Evolutionary conservation across 2,797 vertebrate species (phyloP).

Genomic region (Numenius phaeopus): DNA sequence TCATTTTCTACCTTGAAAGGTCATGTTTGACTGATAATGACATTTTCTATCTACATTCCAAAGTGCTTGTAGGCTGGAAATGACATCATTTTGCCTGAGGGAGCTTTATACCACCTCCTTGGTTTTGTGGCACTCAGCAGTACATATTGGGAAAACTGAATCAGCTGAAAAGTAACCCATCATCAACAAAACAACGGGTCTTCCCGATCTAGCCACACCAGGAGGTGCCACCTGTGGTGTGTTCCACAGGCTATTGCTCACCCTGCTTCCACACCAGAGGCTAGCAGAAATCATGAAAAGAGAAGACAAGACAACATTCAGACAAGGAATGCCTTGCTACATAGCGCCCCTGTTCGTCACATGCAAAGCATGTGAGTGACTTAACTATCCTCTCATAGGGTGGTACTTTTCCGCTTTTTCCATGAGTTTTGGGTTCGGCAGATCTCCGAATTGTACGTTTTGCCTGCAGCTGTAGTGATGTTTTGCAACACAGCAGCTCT

Average conservation of each 20-base stretch:
- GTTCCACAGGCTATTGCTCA: neutral
- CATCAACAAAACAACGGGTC: neutral
- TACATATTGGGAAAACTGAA: neutral
- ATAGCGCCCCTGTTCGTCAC: accelerated
- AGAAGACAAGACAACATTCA: neutral
- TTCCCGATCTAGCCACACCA: neutral
- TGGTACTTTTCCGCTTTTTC: neutral
- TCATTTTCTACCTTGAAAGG: slow-evolving; percentile 3
- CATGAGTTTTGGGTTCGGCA: neutral
- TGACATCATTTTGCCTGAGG: neutral
- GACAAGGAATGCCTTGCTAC: neutral
- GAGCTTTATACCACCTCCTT: slow-evolving; percentile 1
- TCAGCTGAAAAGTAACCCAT: neutral
- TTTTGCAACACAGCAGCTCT: slow-evolving; percentile 21
- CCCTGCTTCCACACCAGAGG: neutral
- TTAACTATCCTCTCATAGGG: neutral
- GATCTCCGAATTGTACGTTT: neutral
- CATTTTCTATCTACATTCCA: neutral
- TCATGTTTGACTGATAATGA: neutral
- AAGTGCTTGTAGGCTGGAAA: neutral
- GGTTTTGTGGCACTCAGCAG: neutral
- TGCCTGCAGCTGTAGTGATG: slow-evolving; percentile 30
- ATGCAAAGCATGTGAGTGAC: neutral
- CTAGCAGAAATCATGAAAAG: neutral
- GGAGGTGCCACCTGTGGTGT: neutral